Base-by-base conservation (phyloP, 2,113 vertebrate genomes). In the Gymnobelideus leadbeateri region DNA sequence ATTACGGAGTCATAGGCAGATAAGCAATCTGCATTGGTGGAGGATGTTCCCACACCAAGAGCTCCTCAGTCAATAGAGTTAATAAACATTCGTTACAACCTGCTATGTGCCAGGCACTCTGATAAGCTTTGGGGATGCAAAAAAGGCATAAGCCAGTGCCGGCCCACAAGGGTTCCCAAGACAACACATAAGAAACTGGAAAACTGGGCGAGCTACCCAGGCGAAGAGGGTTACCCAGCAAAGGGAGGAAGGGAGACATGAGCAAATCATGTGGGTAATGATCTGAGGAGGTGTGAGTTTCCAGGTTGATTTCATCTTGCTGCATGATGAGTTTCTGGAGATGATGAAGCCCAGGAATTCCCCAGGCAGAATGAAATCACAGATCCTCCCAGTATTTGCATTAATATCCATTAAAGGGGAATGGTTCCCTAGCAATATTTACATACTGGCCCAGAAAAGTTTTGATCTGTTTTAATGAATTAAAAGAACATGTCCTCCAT, bases 231-330 rank as follows among this genome's bases (percentile, higher is more conserved):
- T 84, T 21, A 84, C 68, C n/a, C n/a, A 43, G n/a, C 16, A 84
- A n/a, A 84, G n/a, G n/a, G 68, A 84, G 6, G n/a, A 84, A 84
- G 68, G 68, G 19, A 43, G 68, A n/a, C 7, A 8, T 43, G n/a
- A 84, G 7, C 16, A 43, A 84, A 84, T 84, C 37, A 2, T 43
- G n/a, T 43, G 68, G 68, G 68, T 23, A 21, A 84, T 21, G 68
- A 84, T 43, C 68, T 84, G n/a, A 84, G 68, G 68, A 43, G 68
- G 68, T 84, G 68, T 84, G 37, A 43, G 68, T 43, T 84, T 84
- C 61, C 68, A 84, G 68, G n/a, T 23, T 84, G 68, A 84, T 84
- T 84, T 84, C 68, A 84, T 84, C 68, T 84, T 84, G n/a, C n/a
- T 43, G 6, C 43, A 43, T 43, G 37, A 43, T 84, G 68, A 84